These are phyloP conservation scores for Anolis carolinensis DNA, from an alignment of 2,113 vertebrate genomes.

Conservation along the genomic window DNA sequence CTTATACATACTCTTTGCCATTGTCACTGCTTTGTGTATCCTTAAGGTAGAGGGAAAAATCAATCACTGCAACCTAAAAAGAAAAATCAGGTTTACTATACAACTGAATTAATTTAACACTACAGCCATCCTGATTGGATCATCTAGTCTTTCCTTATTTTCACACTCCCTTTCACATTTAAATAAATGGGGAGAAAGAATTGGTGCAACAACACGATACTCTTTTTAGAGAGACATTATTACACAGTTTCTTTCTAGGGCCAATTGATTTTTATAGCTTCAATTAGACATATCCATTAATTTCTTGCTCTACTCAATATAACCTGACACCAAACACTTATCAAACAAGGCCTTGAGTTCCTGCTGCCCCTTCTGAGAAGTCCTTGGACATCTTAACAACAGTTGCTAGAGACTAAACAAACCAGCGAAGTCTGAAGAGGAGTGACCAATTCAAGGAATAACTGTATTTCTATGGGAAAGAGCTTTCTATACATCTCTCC, in stretches of 20 bases:
- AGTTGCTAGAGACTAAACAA: not conserved
- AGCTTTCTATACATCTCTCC: not conserved
- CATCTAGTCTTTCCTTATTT: not conserved
- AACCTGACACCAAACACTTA: not conserved
- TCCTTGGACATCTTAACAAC: not conserved
- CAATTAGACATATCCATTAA: not conserved
- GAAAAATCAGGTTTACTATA: constrained; percentile 1
- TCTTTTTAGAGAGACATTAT: not conserved
- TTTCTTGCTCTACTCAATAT: not conserved
- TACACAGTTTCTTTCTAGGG: not conserved
- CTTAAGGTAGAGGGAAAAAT: constrained; percentile 97
- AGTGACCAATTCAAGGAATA: not conserved
- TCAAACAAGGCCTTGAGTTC: not conserved
- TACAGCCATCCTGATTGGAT: not conserved
- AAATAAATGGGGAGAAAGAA: not conserved
- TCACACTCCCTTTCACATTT: not conserved
- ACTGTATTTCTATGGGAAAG: not conserved
- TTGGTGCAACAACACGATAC: not conserved
- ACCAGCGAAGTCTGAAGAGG: not conserved
- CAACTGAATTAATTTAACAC: not conserved
- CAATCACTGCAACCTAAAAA: constrained; percentile 93
- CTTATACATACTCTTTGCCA: constrained; percentile 86
- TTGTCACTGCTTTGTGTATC: constrained; percentile 82
- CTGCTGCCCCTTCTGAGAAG: not conserved
- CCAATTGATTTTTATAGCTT: not conserved